Conservation (phyloP, 1,140 invertebrate species). For the Heliconius nattereri region DNA sequence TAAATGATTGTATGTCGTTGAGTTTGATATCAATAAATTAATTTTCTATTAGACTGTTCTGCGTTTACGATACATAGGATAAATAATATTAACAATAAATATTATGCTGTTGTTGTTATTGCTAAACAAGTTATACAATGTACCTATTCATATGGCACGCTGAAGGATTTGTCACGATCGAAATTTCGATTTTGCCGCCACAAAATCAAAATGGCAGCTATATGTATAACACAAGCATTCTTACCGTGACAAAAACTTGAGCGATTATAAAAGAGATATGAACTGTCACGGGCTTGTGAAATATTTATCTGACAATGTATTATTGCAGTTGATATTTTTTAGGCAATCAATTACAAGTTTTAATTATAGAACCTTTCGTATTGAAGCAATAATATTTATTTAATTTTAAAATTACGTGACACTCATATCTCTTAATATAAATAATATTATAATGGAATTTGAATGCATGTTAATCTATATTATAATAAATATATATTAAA, state of each 20-base stretch:
- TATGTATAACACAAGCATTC: slow-evolving; percentile 31
- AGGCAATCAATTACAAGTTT: slow-evolving; percentile 5
- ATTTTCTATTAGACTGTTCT: slow-evolving; percentile 53
- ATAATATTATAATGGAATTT: slow-evolving; percentile 77
- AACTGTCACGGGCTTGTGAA: slow-evolving; percentile 42
- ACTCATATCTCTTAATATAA: slow-evolving; percentile 56
- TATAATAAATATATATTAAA: slow-evolving; percentile 70
- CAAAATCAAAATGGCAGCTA: not conserved
- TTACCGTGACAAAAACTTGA: slow-evolving; percentile 54
- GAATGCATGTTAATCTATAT: slow-evolving; percentile 80
- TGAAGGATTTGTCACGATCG: slow-evolving; percentile 44
- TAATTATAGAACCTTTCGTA: slow-evolving; percentile 16
- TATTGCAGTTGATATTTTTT: slow-evolving; percentile 9
- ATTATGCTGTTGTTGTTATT: slow-evolving; percentile 78
- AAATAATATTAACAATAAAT: slow-evolving; percentile 69
- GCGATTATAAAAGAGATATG: slow-evolving; percentile 51
- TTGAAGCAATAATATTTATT: slow-evolving; percentile 22
- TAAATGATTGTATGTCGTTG: slow-evolving; percentile 44
- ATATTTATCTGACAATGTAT: slow-evolving; percentile 14
- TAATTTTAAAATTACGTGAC: slow-evolving; percentile 42
- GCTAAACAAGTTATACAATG: slow-evolving; percentile 75
- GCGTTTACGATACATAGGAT: slow-evolving; percentile 57
- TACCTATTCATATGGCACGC: slow-evolving; percentile 61
- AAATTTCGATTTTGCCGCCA: slow-evolving; percentile 24
- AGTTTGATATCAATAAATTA: slow-evolving; percentile 42